Base-by-base conservation (phyloP, 2,888 invertebrate genomes). In the Sphinx pinastri region DNA sequence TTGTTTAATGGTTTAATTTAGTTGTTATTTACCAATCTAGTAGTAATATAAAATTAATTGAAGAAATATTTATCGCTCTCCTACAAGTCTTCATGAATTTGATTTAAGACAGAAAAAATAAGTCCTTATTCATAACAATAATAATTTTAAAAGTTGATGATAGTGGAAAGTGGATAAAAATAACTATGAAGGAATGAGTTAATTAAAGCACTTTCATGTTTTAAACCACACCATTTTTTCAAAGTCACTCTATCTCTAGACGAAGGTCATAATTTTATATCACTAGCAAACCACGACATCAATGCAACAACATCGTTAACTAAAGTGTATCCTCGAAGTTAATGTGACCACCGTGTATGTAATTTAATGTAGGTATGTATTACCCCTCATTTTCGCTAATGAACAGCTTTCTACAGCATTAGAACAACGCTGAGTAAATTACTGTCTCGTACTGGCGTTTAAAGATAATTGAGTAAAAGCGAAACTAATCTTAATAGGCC, bases 301-400 rank as follows among this genome's bases (percentile, higher is more conserved):
- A 19, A 63, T 19, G 19, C 7, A 6, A 19, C 49, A 47, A 63
- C 63, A 49, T 63, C 63, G 19, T 63, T 63, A 19, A 13, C 19
- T 49, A 49, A 49, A 63, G 63, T 63, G 16, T 63, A 63, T 49
- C 49, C 73, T 76, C 76, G 74, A 76, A 74, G 69, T 69, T 70
- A 71, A 76, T 72, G 70, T 13, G 66, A 69, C 63, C 63, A 77
- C 78, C 76, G 71, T 77, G 45, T 16, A 45, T 60, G 16, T 49
- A 63, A 63, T 70, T 51, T 68, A 70, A 54, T 67, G 79, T n/a
- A n/a, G n/a, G n/a, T n/a, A n/a, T n/a, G n/a, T 73, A 80, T 84
- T 84, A 82, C 71, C 74, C 72, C 70, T 77, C 72, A 76, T 77
- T 77, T 69, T 67, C 59, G 71, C 68, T 72, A 76, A 77, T 77